Evolutionary conservation across 2,797 vertebrate genomes (phyloP).

Genomic region (Poecilia wingei): DNA sequence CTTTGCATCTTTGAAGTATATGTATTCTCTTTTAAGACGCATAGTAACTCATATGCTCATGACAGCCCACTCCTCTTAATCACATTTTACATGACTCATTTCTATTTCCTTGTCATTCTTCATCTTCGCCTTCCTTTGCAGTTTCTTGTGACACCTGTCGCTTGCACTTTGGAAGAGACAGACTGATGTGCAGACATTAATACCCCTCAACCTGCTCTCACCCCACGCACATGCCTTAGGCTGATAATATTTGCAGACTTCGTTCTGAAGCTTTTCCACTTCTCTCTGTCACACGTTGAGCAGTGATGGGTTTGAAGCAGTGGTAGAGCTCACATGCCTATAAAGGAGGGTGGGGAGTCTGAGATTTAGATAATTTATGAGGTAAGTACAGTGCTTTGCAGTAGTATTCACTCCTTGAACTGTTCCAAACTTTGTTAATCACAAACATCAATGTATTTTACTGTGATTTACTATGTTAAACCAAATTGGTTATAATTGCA

Average conservation of each 20-base stretch:
- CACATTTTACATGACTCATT: constrained; percentile 3
- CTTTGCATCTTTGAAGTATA: constrained; percentile 32
- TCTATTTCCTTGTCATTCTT: background rate
- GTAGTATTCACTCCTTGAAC: background rate
- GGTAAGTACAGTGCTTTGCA: background rate
- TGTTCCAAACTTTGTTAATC: background rate
- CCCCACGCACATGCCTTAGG: constrained; percentile 3
- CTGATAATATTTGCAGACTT: constrained; percentile 45
- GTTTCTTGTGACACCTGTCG: constrained; percentile 4
- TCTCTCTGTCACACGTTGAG: constrained; percentile 13
- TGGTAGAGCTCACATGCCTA: background rate
- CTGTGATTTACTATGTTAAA: background rate
- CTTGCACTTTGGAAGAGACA: constrained; percentile 24
- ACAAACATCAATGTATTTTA: background rate
- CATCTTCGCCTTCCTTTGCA: background rate
- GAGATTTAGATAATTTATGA: background rate
- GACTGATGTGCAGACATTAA: constrained; percentile 38
- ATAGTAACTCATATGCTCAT: constrained; percentile 12
- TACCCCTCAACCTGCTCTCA: background rate
- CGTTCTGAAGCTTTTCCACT: constrained; percentile 26
- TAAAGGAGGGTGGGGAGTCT: background rate
- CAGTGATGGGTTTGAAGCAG: background rate
- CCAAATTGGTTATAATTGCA: background rate
- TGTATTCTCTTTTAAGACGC: constrained; percentile 5
- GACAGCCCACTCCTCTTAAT: constrained; percentile 33